These are phyloP conservation scores for rat (Rattus norvegicus) DNA, from an alignment of 2,113 vertebrate genomes.

Conservation along the genomic window DNA sequence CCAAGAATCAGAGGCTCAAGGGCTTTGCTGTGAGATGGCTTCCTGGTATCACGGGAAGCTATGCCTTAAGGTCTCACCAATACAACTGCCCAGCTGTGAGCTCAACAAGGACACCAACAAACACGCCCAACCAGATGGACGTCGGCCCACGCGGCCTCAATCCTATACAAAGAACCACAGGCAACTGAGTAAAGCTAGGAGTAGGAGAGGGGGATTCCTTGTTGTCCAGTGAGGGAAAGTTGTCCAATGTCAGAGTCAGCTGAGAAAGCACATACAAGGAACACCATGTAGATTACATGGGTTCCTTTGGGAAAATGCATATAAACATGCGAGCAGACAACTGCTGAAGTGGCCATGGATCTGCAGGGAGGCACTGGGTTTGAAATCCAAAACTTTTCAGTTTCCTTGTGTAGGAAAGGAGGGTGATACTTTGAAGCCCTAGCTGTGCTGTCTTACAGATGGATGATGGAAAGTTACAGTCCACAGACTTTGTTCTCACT, in stretches of 20 bases:
- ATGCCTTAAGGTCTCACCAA: not conserved
- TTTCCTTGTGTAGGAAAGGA: constrained; percentile 15
- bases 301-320: not conserved
- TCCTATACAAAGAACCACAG: not conserved
- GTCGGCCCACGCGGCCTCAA: not conserved
- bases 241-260: not conserved
- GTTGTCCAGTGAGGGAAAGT: no score
- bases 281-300: not conserved
- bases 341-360: not conserved
- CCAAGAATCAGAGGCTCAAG: not conserved
- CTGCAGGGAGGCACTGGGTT: not conserved
- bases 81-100: not conserved
- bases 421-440: not conserved
- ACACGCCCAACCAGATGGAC: not conserved
- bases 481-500: not conserved
- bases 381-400: constrained; percentile 32
- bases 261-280: not conserved
- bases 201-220: no score
- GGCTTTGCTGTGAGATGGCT: not conserved
- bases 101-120: not conserved
- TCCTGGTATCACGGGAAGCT: not conserved
- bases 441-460: not conserved
- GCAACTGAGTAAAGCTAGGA: no score
- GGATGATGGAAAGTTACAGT: constrained; percentile 28
- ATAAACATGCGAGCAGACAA: not conserved